Conservation (phyloP, 2,888 invertebrate genomes). For the Lycophotia porphyrea region DNA sequence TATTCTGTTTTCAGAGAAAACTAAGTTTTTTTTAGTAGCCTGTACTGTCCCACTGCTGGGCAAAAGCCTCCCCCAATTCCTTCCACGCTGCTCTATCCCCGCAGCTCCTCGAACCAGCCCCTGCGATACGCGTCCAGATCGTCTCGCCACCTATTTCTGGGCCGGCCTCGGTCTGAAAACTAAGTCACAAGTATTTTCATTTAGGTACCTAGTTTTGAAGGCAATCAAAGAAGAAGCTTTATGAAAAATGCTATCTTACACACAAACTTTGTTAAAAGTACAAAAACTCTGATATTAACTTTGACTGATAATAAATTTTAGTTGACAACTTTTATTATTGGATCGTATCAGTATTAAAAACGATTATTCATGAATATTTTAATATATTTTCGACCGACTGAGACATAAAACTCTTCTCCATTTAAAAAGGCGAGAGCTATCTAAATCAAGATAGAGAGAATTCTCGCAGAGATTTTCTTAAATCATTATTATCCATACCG, state of each 20-base stretch:
- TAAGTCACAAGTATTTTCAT: constrained; percentile 60
- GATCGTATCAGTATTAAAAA: constrained; percentile 40
- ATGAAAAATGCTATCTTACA: constrained; percentile 52
- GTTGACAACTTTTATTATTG: constrained; percentile 54
- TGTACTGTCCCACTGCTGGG: too few relatives aligned
- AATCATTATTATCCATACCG: constrained; percentile 64
- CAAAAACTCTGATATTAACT: constrained; percentile 34
- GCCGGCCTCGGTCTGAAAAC: too few relatives aligned
- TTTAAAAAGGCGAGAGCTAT: constrained; percentile 32
- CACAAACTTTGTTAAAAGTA: constrained; percentile 39
- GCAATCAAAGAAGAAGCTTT: constrained; percentile 34
- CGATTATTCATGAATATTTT: constrained; percentile 54
- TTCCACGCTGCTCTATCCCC: too few relatives aligned
- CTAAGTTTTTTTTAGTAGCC: too few relatives aligned
- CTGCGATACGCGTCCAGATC: too few relatives aligned
- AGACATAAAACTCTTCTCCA: constrained; percentile 46
- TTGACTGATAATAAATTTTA: constrained; percentile 40
- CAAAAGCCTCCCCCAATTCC: too few relatives aligned
- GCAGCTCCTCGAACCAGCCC: too few relatives aligned
- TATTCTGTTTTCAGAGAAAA: neutral
- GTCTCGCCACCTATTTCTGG: too few relatives aligned
- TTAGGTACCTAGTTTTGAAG: constrained; percentile 33
- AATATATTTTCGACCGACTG: constrained; percentile 46
- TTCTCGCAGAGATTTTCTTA: constrained; percentile 52
- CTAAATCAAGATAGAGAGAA: constrained; percentile 55